Percentiles rank a stretch among this genome's conserved stretches.
Conservation (phyloP, 1,140 invertebrate genomes). For the Phymorhynchus buccinoides region DNA sequence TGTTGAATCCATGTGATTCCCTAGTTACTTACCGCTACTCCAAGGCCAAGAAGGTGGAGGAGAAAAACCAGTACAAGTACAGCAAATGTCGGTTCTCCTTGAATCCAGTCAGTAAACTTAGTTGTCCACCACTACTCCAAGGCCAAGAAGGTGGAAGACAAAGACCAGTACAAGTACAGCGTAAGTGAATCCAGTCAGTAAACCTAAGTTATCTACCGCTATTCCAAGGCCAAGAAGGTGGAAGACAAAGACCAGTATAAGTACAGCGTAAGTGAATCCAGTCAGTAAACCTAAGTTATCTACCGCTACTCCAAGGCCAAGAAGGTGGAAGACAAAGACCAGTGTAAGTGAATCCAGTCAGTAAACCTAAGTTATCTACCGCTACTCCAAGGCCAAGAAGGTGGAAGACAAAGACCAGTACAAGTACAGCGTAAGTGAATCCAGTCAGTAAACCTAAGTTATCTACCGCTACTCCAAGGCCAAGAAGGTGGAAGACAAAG, state of each 20-base stretch:
- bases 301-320: too few species aligned
- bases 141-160: conserved; percentile 87
- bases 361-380: conserved; percentile 98
- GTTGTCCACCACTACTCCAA: conserved; percentile 97
- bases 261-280: too few species aligned
- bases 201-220: too few species aligned
- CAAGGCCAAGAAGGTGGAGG: conserved; percentile 92
- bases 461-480: conserved; percentile 95
- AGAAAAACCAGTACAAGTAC: conserved; percentile 85
- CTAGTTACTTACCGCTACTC: conserved; percentile 96
- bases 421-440: conserved; percentile 92
- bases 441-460: too few species aligned
- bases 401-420: conserved; percentile 81
- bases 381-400: conserved; percentile 95
- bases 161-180: conserved; percentile 88
- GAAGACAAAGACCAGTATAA: too few species aligned
- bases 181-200: too few species aligned
- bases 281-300: too few species aligned
- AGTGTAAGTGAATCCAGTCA: too few species aligned
- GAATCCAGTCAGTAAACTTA: too few species aligned
- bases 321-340: too few species aligned
- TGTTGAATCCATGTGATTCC: too few species aligned
- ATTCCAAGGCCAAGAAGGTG: too few species aligned
- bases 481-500: conserved; percentile 86
- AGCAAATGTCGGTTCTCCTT: conserved; percentile 83